A percentile compares a stretch with the other conserved stretches of the same genome.
Evolutionary conservation across 2,797 vertebrate genomes (phyloP).

Genomic region (Pygocentrus nattereri): DNA sequence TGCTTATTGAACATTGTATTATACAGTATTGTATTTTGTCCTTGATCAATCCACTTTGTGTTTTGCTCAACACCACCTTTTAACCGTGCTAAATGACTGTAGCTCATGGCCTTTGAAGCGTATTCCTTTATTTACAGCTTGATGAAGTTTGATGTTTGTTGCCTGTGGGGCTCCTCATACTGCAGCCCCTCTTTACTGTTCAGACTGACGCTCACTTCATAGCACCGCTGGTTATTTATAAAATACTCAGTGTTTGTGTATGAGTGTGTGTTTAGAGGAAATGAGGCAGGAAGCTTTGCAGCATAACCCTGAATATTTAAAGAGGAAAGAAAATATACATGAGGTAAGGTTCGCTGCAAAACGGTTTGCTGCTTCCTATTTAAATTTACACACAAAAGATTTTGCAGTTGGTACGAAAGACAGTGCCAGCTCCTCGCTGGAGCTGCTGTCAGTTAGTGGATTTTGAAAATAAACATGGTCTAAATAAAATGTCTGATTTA

Average conservation of each 20-base stretch:
- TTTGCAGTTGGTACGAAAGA: not conserved
- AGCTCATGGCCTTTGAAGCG: too few relatives aligned
- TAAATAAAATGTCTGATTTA: not conserved
- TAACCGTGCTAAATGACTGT: too few relatives aligned
- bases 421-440: not conserved
- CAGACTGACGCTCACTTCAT: conserved; percentile 26
- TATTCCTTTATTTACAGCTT: not conserved
- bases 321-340: not conserved
- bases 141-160: not conserved
- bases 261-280: conserved; percentile 6
- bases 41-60: too few relatives aligned
- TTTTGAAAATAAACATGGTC: not conserved
- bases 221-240: not conserved
- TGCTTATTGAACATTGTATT: too few relatives aligned
- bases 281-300: conserved; percentile 2
- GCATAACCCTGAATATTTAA: conserved; percentile 10
- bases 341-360: not conserved
- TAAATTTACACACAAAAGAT: not conserved
- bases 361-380: not conserved
- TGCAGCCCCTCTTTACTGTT: not conserved
- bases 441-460: not conserved
- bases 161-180: not conserved
- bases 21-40: too few relatives aligned
- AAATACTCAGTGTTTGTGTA: not conserved
- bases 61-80: too few relatives aligned